Evolutionary conservation across 2,113 vertebrate genomes (phyloP), one percentile per base, ranked within the genome.

Genomic region (Sceloporus tristichus): DNA sequence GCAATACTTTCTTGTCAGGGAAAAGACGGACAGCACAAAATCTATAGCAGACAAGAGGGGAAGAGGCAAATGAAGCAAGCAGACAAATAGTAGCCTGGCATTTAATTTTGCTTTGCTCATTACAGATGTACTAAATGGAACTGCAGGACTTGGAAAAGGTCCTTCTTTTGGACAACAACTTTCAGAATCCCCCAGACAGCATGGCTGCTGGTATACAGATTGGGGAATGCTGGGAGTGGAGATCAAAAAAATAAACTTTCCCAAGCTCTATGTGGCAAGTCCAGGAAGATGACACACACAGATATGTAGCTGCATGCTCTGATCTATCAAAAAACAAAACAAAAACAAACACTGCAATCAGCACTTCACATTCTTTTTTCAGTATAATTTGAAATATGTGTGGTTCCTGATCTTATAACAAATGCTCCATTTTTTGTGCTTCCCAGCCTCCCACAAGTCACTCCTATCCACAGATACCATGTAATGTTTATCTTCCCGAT

Each of bases 1-100:
- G 92, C 77, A 75, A 86, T 73, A 23, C 48, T 3, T 85, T 91
- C 93, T 93, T 68, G 92, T 90, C 87, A 82, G 19, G 65, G 92
- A 48, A n/a, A 48, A n/a, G 84, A 70, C 1, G 84, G 94, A 38
- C 92, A 56, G 66, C 4, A 87, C 48, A 53, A 94, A 92, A 71
- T 9, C 16, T 29, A 4, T 0, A 70, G 48, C 74, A 79, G 89
- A 48, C 76, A 54, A 83, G 87, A 59, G 86, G 5, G 5, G 85
- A 77, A 59, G 2, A 21, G 68, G 85, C 85, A 21, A 66, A 84
- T 1, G 11, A 59, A 80, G 27, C 18, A 74, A 91, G 70, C 25
- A n/a, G 27, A 78, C 0, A 8, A 59, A 74, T 0, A 0, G 84
- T 9, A 85, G 84, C 73, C 90, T 0, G 0, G 54, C 75, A 3